Evolutionary conservation across 2,888 invertebrate genomes (phyloP).

Genomic region (Pristionchus maxplancki): DNA sequence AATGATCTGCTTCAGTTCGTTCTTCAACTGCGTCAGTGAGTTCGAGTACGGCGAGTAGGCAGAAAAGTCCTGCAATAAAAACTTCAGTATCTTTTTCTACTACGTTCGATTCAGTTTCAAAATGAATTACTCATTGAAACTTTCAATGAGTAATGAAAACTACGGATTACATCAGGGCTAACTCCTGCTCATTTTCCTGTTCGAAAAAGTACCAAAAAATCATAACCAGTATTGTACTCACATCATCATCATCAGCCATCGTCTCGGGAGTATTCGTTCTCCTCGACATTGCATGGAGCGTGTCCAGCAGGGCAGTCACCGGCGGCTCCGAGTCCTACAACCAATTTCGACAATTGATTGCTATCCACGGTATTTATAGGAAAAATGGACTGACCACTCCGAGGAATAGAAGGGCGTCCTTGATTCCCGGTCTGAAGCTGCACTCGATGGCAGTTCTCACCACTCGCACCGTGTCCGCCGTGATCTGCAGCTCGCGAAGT

Average conservation of each 20-base stretch:
- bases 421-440: conserved; percentile 43
- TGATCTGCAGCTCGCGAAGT: conserved; percentile 33
- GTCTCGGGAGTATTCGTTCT: background rate
- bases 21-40: conserved; percentile 29
- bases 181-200: too few species aligned
- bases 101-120: too few species aligned
- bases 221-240: too few species aligned
- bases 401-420: conserved; percentile 24
- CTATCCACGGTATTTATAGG: background rate
- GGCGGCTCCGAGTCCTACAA: conserved; percentile 41
- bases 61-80: background rate
- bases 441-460: conserved; percentile 39
- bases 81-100: background rate
- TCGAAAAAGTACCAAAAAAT: too few species aligned
- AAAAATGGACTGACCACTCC: conserved; percentile 5
- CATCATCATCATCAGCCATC: conserved; percentile 6
- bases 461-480: conserved; percentile 5
- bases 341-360: background rate
- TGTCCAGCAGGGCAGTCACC: conserved; percentile 24
- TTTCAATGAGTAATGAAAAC: too few species aligned
- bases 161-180: too few species aligned
- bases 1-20: conserved; percentile 31
- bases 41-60: background rate
- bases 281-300: background rate
- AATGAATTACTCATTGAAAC: too few species aligned